Conservation (phyloP, 2,797 vertebrate genomes). For the Tenualosa thibaudeaui region DNA sequence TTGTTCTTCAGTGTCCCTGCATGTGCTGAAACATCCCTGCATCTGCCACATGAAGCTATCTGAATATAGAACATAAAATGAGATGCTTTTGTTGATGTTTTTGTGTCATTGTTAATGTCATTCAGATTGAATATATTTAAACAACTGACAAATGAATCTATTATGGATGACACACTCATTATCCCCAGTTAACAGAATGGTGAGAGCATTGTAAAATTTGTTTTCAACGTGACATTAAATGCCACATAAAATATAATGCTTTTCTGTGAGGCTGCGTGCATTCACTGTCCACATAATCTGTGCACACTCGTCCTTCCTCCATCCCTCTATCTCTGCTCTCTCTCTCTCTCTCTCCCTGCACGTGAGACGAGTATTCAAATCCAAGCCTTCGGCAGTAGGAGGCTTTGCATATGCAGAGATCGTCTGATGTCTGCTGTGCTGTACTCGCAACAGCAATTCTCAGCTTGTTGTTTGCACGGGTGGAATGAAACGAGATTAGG, state of each 20-base stretch:
- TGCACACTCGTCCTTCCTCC: not conserved
- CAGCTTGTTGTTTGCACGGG: not conserved
- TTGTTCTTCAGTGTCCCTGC: not conserved
- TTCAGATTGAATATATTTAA: not conserved
- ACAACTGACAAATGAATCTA: not conserved
- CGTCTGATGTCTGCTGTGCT: not conserved
- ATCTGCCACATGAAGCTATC: not conserved
- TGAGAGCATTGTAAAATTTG: not conserved
- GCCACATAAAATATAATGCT: not conserved
- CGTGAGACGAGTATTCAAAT: constrained; percentile 39
- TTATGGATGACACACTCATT: not conserved
- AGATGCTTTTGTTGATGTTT: not conserved
- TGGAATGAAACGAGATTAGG: not conserved
- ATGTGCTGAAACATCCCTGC: not conserved
- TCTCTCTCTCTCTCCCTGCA: constrained; percentile 47
- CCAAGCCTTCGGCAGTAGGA: not conserved
- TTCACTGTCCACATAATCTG: constrained; percentile 5
- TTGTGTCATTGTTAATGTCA: not conserved
- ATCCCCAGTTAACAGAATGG: not conserved
- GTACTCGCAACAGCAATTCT: not conserved
- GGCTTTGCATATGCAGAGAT: constrained; percentile 13
- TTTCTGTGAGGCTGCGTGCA: not conserved
- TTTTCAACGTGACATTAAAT: not conserved
- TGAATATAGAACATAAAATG: constrained; percentile 5
- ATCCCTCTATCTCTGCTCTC: not conserved